phyloP scores from a whole-genome alignment of 2,888 invertebrate genomes.

The Coremacera marginata region DNA sequence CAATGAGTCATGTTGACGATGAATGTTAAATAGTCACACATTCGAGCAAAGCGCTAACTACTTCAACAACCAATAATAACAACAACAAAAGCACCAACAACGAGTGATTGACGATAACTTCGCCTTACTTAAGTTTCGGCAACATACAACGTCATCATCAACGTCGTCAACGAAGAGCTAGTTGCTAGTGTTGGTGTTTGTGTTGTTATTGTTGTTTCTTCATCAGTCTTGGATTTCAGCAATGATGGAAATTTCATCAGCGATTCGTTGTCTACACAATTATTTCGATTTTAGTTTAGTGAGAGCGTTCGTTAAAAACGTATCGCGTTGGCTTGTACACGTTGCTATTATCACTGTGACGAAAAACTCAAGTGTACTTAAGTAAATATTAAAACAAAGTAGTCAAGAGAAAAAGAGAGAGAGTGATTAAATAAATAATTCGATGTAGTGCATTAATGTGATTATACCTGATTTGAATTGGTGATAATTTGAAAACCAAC shows the following conservation, averaged over 20 bases:
- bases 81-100: constrained; percentile 12
- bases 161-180: neutral
- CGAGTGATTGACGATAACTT: neutral
- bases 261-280: constrained; percentile 18
- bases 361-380: neutral
- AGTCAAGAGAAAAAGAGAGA: neutral
- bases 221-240: constrained; percentile 35
- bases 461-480: constrained; percentile 27
- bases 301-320: constrained; percentile 36
- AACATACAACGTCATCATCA: constrained; percentile 10
- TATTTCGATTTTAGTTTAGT: constrained; percentile 32
- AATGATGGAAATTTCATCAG: constrained; percentile 46
- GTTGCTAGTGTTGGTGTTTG: constrained; percentile 18
- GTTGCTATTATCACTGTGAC: neutral
- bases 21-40: constrained; percentile 25
- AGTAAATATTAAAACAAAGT: neutral
- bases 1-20: constrained; percentile 21
- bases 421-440: constrained; percentile 28
- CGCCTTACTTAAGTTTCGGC: neutral
- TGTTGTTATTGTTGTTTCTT: constrained; percentile 19
- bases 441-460: constrained; percentile 26
- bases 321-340: constrained; percentile 6
- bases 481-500: constrained; percentile 21
- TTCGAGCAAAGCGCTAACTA: constrained; percentile 1
- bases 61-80: neutral